These are phyloP conservation scores for Limnothrissa miodon DNA, from an alignment of 2,113 vertebrate species.

Conservation along the genomic window DNA sequence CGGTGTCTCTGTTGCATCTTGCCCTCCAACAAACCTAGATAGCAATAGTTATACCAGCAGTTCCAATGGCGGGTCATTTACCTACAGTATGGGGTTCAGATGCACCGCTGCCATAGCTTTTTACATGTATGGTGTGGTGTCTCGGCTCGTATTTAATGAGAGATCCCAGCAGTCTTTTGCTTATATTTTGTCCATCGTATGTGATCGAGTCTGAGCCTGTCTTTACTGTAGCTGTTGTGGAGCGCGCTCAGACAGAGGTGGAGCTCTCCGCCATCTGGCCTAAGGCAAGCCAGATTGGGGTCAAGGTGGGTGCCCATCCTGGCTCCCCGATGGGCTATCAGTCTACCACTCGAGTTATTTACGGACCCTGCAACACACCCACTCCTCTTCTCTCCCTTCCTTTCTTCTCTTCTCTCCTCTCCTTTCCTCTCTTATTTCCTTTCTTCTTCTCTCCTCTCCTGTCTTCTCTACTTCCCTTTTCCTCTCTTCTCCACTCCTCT, in stretches of 20 bases:
- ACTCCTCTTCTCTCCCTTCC: neutral
- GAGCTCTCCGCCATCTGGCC: conserved; percentile 44
- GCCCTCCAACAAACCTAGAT: neutral
- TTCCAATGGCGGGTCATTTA: neutral
- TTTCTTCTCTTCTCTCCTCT: conserved; percentile 24
- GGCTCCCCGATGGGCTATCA: conserved; percentile 58
- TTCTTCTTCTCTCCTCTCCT: neutral
- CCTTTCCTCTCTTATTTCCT: neutral
- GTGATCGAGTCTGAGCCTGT: conserved; percentile 20
- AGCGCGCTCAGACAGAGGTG: conserved; percentile 17
- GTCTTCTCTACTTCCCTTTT: neutral
- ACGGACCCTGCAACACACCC: conserved; percentile 52
- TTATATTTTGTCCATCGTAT: neutral
- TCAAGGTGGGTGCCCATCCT: conserved; percentile 66
- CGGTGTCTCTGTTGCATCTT: neutral
- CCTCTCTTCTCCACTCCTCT: neutral
- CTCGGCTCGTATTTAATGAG: neutral
- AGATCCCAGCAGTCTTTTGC: neutral
- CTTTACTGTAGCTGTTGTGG: neutral
- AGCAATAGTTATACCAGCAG: neutral
- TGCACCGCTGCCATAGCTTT: neutral
- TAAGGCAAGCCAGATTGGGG: conserved; percentile 54
- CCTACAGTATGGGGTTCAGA: neutral
- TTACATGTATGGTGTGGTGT: neutral
- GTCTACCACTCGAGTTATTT: conserved; percentile 63